Base-by-base conservation (phyloP, 2,797 vertebrate genomes). In the Anolis apletophallus region DNA sequence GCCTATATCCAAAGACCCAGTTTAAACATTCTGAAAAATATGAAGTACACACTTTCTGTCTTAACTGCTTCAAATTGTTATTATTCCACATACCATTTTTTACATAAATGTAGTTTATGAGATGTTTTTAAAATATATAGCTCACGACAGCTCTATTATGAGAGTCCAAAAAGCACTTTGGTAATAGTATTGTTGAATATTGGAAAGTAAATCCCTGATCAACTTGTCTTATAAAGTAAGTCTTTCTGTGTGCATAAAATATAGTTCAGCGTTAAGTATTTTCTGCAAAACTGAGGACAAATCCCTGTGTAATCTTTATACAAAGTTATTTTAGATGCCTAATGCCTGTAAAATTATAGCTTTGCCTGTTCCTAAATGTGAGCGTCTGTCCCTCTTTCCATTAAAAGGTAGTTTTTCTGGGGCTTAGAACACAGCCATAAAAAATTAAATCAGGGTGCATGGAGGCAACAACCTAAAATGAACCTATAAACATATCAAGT, bases 241-340 rank as follows among this genome's bases (percentile, higher is more conserved):
- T 94, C 93, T 89, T 94, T 92, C 85, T 93, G 85, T 95, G 91
- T 94, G 93, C 92, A 95, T 93, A 95, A 96, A 96, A 95, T 90
- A 92, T 89, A 93, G 94, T 93, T 96, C 90, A 94, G 91, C 78
- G 81, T 94, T 95, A 95, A 96, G 91, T 92, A 94, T 95, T 93
- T 95, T 94, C 91, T 92, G 89, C 84, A 94, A 96, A 96, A 95
- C 0, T 0, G 87, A 86, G 84, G 91, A 94, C 90, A 96, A 96
- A 96, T 95, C 95, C 93, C 83, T 94, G 84, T 59, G 21, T 95
- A 94, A 95, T 95, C 91, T 96, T 96, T 90, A 88, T 87, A 89
- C 89, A 94, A 95, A 95, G 86, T 95, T 96, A 95, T 95, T 96
- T 96, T 93, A 94, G 90, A 91, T 87, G 55, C 80, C 85, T 96